Base-by-base conservation (phyloP, 92 coral and sea anemone species). In the Zoanthus sociatus region DNA sequence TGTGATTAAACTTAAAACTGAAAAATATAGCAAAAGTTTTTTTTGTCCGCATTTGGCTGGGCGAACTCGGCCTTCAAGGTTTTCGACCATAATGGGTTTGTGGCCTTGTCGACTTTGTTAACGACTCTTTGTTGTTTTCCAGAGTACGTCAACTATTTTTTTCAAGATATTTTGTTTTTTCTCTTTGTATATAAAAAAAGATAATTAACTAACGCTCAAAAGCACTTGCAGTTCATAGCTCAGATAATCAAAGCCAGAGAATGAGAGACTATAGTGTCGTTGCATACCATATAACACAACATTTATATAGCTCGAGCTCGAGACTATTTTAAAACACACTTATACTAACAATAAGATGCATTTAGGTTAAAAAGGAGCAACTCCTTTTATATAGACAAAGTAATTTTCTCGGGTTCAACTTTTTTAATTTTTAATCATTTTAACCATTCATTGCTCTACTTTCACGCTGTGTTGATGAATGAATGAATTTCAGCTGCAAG, bases 51-150 rank as follows among this genome's bases (percentile, higher is more conserved):
- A 81, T 32, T 47, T 46, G 21, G 85, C 85, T 13, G 76, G 85
- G 16, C 85, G 85, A 11, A 81, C 76, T 45, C 85, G 47, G 7
- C 85, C 85, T 13, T 81, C 85, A 7, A 81, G 75, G 32, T 81
- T 81, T 81, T 81, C 85, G 17, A 69, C 17, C 75, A 81, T 42
- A 1, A n/a, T 17, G 45, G 8, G 13, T 37, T 21, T 33, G 18
- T 51, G 17, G 32, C 3, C 21, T n/a, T 63, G 0, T 1, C 9
- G 30, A 4, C 31, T 63, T 63, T 2, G 2, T 58, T 14, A 61
- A n/a, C 7, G 55, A 50, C 55, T 50, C 55, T 9, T 32, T 30
- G 15, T 9, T 69, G 15, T 30, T 11, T 9, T 30, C 2, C 47
- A 7, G 17, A 63, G n/a, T 6, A 4, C 5, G 9, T 63, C 30